A percentile compares a stretch with the other conserved stretches of the same genome.
Evolutionary conservation across 2,888 invertebrate species (phyloP).

Genomic region (Buathra laborator): DNA sequence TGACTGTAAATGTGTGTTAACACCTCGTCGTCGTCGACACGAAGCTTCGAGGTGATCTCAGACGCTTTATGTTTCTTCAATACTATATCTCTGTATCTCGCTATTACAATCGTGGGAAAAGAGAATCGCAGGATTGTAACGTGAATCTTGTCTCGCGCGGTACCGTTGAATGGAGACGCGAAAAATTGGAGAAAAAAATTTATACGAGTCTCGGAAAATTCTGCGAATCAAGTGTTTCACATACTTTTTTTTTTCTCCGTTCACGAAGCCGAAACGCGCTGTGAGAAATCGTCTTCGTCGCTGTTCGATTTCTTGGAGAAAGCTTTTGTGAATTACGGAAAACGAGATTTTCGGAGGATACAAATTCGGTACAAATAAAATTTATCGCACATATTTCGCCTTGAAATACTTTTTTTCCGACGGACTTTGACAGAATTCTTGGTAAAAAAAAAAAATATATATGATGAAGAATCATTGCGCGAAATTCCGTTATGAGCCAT

Average conservation of each 20-base stretch:
- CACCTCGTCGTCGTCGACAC: background rate
- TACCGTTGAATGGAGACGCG: background rate
- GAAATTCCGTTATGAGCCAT: conserved; percentile 46
- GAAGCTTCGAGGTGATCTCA: background rate
- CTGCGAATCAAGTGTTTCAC: too few relatives aligned
- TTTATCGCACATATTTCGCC: background rate
- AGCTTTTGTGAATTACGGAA: too few relatives aligned
- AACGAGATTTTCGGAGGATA: too few relatives aligned
- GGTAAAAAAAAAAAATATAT: background rate
- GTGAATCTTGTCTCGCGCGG: background rate
- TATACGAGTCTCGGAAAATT: too few relatives aligned
- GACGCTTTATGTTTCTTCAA: background rate
- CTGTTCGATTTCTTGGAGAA: too few relatives aligned
- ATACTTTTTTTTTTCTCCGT: too few relatives aligned
- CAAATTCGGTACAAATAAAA: background rate
- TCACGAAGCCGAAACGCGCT: too few relatives aligned
- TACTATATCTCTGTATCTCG: conserved; percentile 27
- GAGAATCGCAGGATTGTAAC: background rate
- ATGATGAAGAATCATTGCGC: conserved; percentile 29
- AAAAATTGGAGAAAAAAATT: too few relatives aligned
- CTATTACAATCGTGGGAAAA: conserved; percentile 49
- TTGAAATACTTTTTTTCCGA: background rate
- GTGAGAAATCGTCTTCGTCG: too few relatives aligned
- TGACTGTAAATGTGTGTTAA: background rate
- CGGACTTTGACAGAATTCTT: background rate